Conservation (phyloP, 2,113 vertebrate species). For the Ctenomys sociabilis region DNA sequence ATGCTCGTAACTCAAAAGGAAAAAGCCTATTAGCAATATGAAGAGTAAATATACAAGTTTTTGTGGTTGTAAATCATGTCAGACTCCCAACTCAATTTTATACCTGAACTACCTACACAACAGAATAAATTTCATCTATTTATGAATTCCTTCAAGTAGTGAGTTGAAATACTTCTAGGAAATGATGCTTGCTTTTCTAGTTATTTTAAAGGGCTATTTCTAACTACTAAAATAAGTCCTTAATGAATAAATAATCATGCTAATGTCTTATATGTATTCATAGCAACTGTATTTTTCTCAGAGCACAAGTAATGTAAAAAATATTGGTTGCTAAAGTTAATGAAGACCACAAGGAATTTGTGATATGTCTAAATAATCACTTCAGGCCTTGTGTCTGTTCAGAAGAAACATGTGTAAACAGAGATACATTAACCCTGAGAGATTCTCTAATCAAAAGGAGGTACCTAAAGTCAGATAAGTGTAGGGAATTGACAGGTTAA, state of each 20-base stretch:
- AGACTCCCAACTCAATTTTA: background rate
- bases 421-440: background rate
- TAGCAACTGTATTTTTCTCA: background rate
- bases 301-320: background rate
- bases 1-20: background rate
- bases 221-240: background rate
- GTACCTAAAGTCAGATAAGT: background rate
- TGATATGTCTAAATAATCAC: background rate
- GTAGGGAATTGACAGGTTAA: background rate
- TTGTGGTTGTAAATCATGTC: background rate
- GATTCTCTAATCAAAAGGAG: background rate
- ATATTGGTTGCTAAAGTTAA: background rate
- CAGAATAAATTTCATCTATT: conserved; percentile 6
- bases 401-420: background rate
- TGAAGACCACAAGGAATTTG: background rate
- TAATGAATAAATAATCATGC: background rate
- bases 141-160: background rate
- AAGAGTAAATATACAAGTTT: background rate
- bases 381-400: background rate
- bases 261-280: background rate
- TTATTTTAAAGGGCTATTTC: background rate
- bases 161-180: background rate
- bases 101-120: background rate
- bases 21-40: background rate
- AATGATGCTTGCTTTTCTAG: background rate